A percentile compares a stretch with the other conserved stretches of the same genome.
Conservation (phyloP, 1,140 invertebrate genomes). For the Temnothorax nylanderi region DNA sequence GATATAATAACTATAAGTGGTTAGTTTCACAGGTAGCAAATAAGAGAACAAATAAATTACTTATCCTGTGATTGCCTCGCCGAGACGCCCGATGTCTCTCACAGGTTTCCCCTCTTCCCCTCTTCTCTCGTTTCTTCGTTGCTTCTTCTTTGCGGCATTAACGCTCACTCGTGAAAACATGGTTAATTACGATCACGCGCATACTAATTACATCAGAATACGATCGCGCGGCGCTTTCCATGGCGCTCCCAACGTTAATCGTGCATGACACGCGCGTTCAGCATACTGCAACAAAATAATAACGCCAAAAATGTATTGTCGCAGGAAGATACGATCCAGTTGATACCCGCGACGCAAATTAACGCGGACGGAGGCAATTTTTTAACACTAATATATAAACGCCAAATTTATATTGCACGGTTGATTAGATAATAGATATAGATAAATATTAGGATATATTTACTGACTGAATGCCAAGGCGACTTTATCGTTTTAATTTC, state of each 20-base stretch:
- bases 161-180: constrained; percentile 2
- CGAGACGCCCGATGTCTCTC: neutral
- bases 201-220: constrained; percentile 19
- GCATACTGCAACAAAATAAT: neutral
- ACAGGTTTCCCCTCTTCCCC: neutral
- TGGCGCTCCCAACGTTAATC: neutral
- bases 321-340: neutral
- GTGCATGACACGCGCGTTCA: neutral
- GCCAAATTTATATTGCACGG: neutral
- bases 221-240: constrained; percentile 3
- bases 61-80: neutral
- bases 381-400: neutral
- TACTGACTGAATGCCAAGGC: neutral
- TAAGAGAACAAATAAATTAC: neutral
- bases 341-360: neutral
- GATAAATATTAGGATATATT: neutral
- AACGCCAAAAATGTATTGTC: neutral
- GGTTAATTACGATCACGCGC: constrained; percentile 12
- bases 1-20: neutral
- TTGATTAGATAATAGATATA: neutral
- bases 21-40: neutral
- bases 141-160: neutral
- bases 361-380: neutral
- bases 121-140: neutral
- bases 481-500: neutral